These are phyloP conservation scores for Tenualosa ilisha DNA, from an alignment of 2,797 vertebrate genomes.

Conservation along the genomic window DNA sequence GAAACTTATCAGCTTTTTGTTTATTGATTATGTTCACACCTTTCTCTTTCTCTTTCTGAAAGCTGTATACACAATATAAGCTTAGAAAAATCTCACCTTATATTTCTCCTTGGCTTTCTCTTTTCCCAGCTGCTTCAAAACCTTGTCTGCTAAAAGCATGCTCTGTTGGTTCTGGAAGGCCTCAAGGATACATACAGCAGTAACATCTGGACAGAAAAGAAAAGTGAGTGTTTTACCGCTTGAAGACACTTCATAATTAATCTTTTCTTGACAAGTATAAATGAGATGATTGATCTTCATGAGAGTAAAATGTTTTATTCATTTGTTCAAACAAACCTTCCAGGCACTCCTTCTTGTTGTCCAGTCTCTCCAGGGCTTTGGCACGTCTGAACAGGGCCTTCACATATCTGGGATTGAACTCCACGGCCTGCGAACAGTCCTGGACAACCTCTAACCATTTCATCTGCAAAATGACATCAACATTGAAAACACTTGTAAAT, in stretches of 20 bases:
- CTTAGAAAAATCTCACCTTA: conserved; percentile 77
- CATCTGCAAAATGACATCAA: conserved; percentile 70
- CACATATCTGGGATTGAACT: conserved; percentile 93
- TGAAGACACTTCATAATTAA: no score
- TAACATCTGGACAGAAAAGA: conserved; percentile 81
- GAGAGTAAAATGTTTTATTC: not conserved
- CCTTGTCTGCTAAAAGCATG: conserved; percentile 97
- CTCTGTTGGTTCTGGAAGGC: conserved; percentile 99
- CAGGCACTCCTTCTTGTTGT: conserved; percentile 96
- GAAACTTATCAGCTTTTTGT: not conserved
- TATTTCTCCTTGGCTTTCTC: conserved; percentile 99
- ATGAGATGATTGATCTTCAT: no score
- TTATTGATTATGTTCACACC: no score
- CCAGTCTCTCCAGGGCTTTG: conserved; percentile 93
- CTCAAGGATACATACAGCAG: conserved; percentile 97
- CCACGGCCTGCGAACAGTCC: conserved; percentile 93
- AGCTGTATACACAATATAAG: not conserved
- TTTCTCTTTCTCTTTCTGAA: not conserved
- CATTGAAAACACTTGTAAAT: not conserved
- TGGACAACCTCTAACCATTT: conserved; percentile 95
- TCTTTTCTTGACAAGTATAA: no score
- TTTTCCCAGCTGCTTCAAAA: conserved; percentile 96
- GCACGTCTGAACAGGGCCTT: conserved; percentile 97
- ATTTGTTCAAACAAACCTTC: conserved; percentile 79
- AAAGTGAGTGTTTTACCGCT: no score